phyloP scores from a whole-genome alignment of 2,888 invertebrate genomes.

The Ferdinandea cuprea region DNA sequence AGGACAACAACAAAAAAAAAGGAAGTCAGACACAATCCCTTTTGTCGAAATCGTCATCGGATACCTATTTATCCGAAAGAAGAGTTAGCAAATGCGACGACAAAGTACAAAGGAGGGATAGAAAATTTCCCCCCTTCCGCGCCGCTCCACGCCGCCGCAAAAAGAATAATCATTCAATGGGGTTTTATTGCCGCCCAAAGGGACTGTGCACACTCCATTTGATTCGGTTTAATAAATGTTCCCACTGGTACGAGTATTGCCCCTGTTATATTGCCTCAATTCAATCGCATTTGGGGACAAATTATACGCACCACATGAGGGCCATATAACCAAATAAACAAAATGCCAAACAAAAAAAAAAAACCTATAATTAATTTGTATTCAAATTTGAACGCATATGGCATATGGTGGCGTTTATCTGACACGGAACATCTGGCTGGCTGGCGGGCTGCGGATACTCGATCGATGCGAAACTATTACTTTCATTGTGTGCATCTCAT shows the following conservation, averaged over 20 bases:
- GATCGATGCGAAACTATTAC: slow-evolving; percentile 35
- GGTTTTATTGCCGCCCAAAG: slow-evolving; percentile 57
- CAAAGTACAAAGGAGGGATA: neutral
- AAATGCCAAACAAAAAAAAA: neutral
- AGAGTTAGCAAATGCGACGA: slow-evolving; percentile 20
- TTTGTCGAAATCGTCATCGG: neutral
- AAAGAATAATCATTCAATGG: slow-evolving; percentile 1
- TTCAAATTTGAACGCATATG: neutral
- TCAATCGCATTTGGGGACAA: slow-evolving; percentile 33
- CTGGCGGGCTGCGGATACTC: neutral
- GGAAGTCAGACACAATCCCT: slow-evolving; percentile 7
- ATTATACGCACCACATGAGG: slow-evolving; percentile 27
- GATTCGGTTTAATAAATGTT: slow-evolving; percentile 61
- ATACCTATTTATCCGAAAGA: neutral
- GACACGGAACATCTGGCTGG: slow-evolving; percentile 51
- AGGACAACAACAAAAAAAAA: no score
- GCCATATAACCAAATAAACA: slow-evolving; percentile 5
- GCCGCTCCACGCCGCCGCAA: neutral
- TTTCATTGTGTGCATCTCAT: slow-evolving; percentile 30
- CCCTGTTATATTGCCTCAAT: slow-evolving; percentile 28
- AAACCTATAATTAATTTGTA: slow-evolving; percentile 57
- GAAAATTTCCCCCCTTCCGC: no score
- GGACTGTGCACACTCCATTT: slow-evolving; percentile 56
- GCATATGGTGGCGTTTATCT: slow-evolving; percentile 16
- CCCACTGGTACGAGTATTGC: slow-evolving; percentile 46